These are phyloP conservation scores for Acronicta leporina DNA, from an alignment of 2,888 invertebrate genomes.

Conservation along the genomic window DNA sequence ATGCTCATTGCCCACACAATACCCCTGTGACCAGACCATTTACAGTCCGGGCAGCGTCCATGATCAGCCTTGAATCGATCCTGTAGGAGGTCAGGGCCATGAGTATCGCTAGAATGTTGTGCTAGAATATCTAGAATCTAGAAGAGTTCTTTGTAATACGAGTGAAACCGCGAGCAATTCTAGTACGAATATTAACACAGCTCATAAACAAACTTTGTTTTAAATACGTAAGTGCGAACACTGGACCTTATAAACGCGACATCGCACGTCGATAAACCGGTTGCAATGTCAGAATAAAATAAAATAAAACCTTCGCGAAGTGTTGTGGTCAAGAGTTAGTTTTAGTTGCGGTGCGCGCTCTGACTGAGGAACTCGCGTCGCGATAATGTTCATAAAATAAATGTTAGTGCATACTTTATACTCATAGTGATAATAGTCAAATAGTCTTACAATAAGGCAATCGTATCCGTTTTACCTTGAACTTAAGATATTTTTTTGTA, in stretches of 20 bases:
- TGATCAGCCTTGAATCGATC: no score
- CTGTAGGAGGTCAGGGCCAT: no score
- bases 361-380: slow-evolving; percentile 53
- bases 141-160: no score
- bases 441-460: slow-evolving; percentile 53
- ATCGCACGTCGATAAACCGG: slow-evolving; percentile 64
- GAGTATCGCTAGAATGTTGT: no score
- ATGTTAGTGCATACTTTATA: slow-evolving; percentile 36
- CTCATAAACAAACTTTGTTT: slow-evolving; percentile 27
- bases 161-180: no score
- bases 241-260: slow-evolving; percentile 39
- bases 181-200: background rate
- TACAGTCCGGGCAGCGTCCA: no score
- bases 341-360: slow-evolving; percentile 59
- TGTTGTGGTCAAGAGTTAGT: slow-evolving; percentile 56
- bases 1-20: no score
- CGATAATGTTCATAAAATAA: slow-evolving; percentile 40
- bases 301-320: slow-evolving; percentile 49
- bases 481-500: slow-evolving; percentile 52
- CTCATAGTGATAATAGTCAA: slow-evolving; percentile 48
- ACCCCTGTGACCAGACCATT: no score
- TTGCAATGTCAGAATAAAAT: slow-evolving; percentile 52
- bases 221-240: slow-evolving; percentile 16
- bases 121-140: no score
- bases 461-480: slow-evolving; percentile 65